phyloP scores from a whole-genome alignment of 2,797 vertebrate genomes.

The Hapalemur alaotrensis region DNA sequence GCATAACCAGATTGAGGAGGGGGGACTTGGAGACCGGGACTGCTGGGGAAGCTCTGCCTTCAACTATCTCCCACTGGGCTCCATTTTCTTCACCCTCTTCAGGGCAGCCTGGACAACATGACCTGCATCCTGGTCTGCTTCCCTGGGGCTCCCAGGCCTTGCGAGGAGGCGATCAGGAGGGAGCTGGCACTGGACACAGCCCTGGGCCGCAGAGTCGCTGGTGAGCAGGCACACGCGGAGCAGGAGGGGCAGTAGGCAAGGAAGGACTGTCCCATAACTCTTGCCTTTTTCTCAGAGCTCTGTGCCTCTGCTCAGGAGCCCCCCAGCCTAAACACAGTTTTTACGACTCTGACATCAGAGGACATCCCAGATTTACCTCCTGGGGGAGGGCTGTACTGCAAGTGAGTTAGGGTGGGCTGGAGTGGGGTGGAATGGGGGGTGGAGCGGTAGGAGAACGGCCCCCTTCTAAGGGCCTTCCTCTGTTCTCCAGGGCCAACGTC shows the following conservation, averaged over 20 bases:
- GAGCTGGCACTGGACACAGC: constrained; percentile 84
- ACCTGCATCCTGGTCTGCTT: constrained; percentile 91
- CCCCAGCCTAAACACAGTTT: constrained; percentile 86
- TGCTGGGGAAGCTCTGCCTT: background rate
- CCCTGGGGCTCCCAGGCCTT: constrained; percentile 86
- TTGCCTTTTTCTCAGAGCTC: constrained; percentile 1
- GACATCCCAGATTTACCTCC: constrained; percentile 87
- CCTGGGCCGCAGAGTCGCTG: constrained; percentile 87
- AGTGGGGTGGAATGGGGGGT: background rate
- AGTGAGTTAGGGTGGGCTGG: constrained; percentile 75
- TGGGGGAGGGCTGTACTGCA: constrained; percentile 90
- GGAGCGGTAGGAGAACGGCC: background rate
- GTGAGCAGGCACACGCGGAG: constrained; percentile 69
- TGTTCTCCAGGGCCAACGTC: constrained; percentile 5
- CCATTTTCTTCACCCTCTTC: constrained; percentile 64
- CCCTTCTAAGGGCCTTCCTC: background rate
- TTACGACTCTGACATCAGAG: constrained; percentile 87
- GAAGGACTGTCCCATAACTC: background rate
- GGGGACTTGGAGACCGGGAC: background rate
- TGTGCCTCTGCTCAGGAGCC: constrained; percentile 83
- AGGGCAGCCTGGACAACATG: constrained; percentile 92
- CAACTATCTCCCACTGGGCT: background rate
- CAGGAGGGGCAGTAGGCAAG: background rate
- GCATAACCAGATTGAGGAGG: background rate
- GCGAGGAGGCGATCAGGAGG: constrained; percentile 85